Evolutionary conservation across 2,113 vertebrate species (phyloP).

Genomic region (Malurus melanocephalus): DNA sequence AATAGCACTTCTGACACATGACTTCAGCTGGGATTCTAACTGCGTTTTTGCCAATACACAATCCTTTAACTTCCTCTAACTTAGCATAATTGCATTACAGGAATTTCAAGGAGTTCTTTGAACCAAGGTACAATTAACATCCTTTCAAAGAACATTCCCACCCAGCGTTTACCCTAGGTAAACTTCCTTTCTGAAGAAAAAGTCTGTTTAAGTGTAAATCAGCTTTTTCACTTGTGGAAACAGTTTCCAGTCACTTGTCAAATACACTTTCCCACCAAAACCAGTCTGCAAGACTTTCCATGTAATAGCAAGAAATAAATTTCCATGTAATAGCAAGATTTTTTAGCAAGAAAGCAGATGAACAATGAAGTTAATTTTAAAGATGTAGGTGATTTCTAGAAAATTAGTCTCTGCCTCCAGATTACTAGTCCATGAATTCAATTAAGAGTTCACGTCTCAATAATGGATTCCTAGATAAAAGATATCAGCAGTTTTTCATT

Average conservation of each 20-base stretch:
- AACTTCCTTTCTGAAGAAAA: constrained; percentile 58
- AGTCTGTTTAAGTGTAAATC: constrained; percentile 50
- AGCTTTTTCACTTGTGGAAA: constrained; percentile 31
- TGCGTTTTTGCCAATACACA: constrained; percentile 47
- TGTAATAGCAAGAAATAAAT: not conserved
- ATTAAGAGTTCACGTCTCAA: not conserved
- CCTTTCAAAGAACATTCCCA: constrained; percentile 49
- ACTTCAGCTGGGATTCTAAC: constrained; percentile 40
- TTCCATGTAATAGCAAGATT: not conserved
- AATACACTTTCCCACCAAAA: constrained; percentile 9
- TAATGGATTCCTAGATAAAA: not conserved
- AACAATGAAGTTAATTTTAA: not conserved
- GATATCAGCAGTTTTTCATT: not conserved
- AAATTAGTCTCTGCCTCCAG: not conserved
- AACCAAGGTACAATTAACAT: constrained; percentile 55
- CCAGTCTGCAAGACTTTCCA: not conserved
- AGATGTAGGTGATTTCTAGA: not conserved
- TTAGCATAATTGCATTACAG: constrained; percentile 63
- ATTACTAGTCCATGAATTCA: not conserved
- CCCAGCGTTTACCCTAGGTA: constrained; percentile 39
- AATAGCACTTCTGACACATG: constrained; percentile 41
- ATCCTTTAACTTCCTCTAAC: constrained; percentile 45
- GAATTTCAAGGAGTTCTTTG: constrained; percentile 66
- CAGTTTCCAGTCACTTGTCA: not conserved
- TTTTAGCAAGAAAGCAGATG: not conserved